These are phyloP conservation scores for Crotalus horridus DNA, from an alignment of 2,113 vertebrate genomes.

Conservation along the genomic window DNA sequence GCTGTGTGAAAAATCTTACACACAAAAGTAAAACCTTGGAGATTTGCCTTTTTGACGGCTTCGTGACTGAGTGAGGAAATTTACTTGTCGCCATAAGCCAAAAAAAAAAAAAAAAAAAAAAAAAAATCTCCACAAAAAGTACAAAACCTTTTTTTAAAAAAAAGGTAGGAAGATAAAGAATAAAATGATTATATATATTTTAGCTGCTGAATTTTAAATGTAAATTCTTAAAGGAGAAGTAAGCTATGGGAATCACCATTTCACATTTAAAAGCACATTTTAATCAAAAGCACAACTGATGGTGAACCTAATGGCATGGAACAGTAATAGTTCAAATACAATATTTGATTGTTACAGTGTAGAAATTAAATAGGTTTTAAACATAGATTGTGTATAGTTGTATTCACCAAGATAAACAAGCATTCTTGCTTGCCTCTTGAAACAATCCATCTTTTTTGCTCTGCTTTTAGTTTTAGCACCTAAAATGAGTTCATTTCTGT, in stretches of 20 bases:
- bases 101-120: background rate
- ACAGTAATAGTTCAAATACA: constrained; percentile 11
- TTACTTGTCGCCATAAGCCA: constrained; percentile 24
- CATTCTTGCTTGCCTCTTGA: background rate
- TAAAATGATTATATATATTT: background rate
- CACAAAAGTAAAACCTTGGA: constrained; percentile 54
- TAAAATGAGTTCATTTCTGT: background rate
- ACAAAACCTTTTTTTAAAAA: constrained; percentile 22
- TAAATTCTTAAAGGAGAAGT: constrained; percentile 31
- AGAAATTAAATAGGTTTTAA: background rate
- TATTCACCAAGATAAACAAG: background rate
- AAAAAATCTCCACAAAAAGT: background rate
- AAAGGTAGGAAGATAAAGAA: constrained; percentile 14
- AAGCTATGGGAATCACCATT: constrained; percentile 10
- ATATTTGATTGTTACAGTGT: background rate
- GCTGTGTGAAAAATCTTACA: constrained; percentile 42
- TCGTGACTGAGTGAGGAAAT: constrained; percentile 51
- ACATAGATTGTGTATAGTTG: background rate
- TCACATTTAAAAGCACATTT: background rate
- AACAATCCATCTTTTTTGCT: background rate
- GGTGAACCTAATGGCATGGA: background rate
- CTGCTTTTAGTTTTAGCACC: background rate
- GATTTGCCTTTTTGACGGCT: constrained; percentile 48
- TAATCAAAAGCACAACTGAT: background rate
- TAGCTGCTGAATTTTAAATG: constrained; percentile 11